A percentile compares a stretch with the other conserved stretches of the same genome.
phyloP scores from a whole-genome alignment of 23 tunicate genomes.

The Ciona savignyi region DNA sequence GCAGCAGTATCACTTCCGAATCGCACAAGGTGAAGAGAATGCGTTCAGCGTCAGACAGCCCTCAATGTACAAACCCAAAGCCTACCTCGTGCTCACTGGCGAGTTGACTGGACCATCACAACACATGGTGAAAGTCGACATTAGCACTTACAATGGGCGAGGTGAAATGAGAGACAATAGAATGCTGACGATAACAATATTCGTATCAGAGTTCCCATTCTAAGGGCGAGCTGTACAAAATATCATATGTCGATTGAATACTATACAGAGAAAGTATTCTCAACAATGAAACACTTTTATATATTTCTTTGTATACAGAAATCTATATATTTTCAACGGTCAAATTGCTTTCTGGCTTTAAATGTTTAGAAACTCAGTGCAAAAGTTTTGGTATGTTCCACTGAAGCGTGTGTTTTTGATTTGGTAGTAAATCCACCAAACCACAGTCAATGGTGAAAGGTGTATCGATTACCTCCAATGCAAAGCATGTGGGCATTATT shows the following conservation, averaged over 20 bases:
- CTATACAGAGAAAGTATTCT: background rate
- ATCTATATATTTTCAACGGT: background rate
- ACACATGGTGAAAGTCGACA: constrained; percentile 65
- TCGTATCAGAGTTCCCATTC: constrained; percentile 57
- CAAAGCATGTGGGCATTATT: no score
- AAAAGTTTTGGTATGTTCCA: no score
- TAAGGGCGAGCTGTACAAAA: constrained; percentile 4
- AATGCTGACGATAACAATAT: constrained; percentile 55
- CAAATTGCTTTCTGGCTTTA: no score
- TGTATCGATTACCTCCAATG: background rate
- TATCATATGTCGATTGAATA: background rate
- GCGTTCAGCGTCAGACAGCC: constrained; percentile 60
- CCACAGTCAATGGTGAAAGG: background rate
- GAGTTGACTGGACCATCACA: constrained; percentile 44
- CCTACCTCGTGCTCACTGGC: constrained; percentile 33
- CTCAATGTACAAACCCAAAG: constrained; percentile 50
- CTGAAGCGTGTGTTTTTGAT: background rate
- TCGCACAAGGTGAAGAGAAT: constrained; percentile 45
- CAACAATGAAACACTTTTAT: background rate
- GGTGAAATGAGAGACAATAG: constrained; percentile 82
- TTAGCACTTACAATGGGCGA: constrained; percentile 69
- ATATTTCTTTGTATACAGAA: background rate
- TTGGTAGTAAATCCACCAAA: background rate
- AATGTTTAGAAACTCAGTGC: no score
- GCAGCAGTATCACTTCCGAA: constrained; percentile 61